These are phyloP conservation scores for Lacerta bilineata DNA, from an alignment of 2,797 vertebrate species.

Conservation along the genomic window DNA sequence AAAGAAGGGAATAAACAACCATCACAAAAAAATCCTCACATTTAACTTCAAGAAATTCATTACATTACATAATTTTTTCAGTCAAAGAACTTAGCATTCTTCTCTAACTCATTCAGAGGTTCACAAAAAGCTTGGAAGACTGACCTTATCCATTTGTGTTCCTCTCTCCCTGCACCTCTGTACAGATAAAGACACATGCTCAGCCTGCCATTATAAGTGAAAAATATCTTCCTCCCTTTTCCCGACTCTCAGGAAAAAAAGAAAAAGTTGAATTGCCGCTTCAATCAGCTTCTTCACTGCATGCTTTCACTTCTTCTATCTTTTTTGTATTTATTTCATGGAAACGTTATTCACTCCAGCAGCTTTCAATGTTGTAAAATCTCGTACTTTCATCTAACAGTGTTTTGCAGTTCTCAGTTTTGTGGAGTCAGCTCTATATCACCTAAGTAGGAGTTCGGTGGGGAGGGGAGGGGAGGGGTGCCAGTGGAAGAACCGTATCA, in stretches of 20 bases:
- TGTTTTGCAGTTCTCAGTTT: constrained; percentile 11
- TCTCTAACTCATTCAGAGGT: not conserved
- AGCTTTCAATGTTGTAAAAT: constrained; percentile 40
- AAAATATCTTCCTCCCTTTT: not conserved
- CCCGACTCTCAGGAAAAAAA: too few relatives aligned
- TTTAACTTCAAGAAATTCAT: constrained; percentile 32
- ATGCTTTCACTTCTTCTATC: not conserved
- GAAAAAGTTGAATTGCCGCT: not conserved
- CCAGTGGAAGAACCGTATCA: not conserved
- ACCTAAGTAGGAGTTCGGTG: constrained; percentile 25
- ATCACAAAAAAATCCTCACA: not conserved
- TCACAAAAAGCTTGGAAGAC: constrained; percentile 25
- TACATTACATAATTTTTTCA: not conserved
- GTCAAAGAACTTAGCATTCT: not conserved
- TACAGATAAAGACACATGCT: not conserved
- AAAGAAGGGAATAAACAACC: constrained; percentile 9
- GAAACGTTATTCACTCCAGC: constrained; percentile 42
- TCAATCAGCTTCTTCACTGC: constrained; percentile 21
- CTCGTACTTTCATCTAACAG: constrained; percentile 29
- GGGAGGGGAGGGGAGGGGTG: too few relatives aligned
- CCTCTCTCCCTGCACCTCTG: not conserved
- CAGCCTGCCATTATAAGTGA: not conserved
- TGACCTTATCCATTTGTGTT: not conserved
- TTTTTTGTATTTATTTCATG: constrained; percentile 18
- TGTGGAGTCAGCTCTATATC: constrained; percentile 56